Evolutionary conservation across 2,113 vertebrate species (phyloP).

Genomic region (Lamprotornis superbus): DNA sequence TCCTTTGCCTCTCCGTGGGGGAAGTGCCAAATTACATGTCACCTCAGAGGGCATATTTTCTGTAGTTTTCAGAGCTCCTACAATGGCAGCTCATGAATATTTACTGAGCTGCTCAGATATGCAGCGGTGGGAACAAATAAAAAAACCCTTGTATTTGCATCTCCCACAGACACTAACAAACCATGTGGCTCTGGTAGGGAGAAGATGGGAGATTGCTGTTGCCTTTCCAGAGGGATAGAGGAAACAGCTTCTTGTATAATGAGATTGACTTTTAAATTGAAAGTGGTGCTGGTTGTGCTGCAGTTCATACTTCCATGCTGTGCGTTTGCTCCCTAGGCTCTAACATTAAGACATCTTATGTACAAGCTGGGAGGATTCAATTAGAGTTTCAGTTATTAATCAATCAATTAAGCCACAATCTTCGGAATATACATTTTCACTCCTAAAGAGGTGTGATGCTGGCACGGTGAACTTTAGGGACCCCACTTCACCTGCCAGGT

Average conservation of each 20-base stretch:
- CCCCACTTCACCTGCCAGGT: not conserved
- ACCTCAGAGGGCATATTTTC: constrained; percentile 55
- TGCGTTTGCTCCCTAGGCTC: constrained; percentile 74
- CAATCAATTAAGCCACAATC: constrained; percentile 76
- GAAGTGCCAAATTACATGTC: constrained; percentile 60
- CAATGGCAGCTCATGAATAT: constrained; percentile 73
- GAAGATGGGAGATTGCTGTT: constrained; percentile 36
- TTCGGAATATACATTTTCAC: constrained; percentile 67
- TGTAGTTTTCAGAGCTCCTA: constrained; percentile 54
- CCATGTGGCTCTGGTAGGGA: constrained; percentile 49
- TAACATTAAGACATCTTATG: constrained; percentile 75
- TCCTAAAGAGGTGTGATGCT: constrained; percentile 67
- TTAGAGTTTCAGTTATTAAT: constrained; percentile 78
- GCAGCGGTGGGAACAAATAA: constrained; percentile 64
- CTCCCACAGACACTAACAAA: constrained; percentile 69
- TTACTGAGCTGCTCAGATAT: constrained; percentile 69
- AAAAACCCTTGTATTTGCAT: constrained; percentile 68
- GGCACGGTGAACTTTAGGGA: not conserved
- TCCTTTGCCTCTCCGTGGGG: constrained; percentile 1
- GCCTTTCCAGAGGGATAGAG: constrained; percentile 65
- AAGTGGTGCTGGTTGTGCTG: constrained; percentile 57
- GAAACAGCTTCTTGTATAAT: constrained; percentile 72
- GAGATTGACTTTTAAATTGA: constrained; percentile 77
- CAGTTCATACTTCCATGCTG: constrained; percentile 69
- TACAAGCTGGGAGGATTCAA: constrained; percentile 75